These are phyloP conservation scores for Macquaria australasica DNA, from an alignment of 2,113 vertebrate species.

Conservation along the genomic window DNA sequence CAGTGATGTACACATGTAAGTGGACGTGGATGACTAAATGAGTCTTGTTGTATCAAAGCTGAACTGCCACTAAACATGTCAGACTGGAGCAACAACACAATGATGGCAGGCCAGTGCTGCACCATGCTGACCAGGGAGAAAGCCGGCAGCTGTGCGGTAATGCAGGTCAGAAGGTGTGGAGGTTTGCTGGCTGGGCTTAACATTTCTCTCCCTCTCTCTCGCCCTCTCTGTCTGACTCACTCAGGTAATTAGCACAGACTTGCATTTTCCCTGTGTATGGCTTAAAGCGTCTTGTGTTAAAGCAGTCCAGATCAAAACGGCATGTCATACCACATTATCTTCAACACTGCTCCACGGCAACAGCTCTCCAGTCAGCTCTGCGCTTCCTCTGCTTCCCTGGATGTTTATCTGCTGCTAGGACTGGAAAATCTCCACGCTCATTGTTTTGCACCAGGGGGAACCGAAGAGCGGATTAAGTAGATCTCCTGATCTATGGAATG, in stretches of 20 bases:
- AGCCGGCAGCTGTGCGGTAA: constrained; percentile 5
- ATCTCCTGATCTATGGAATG: constrained; percentile 71
- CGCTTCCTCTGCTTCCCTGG: constrained; percentile 58
- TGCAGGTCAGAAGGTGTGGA: constrained; percentile 67
- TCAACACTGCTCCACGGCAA: constrained; percentile 63
- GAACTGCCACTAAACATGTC: constrained; percentile 58
- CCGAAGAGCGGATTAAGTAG: constrained; percentile 64
- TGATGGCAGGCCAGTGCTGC: constrained; percentile 30
- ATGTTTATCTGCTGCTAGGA: constrained; percentile 78
- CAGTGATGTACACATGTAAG: constrained; percentile 19
- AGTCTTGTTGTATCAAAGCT: constrained; percentile 65
- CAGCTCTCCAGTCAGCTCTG: constrained; percentile 61
- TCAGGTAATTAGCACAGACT: constrained; percentile 74
- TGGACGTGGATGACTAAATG: constrained; percentile 43
- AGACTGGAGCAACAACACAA: constrained; percentile 51
- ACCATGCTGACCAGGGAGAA: constrained; percentile 29
- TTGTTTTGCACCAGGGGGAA: constrained; percentile 64
- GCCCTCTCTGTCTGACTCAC: constrained; percentile 44
- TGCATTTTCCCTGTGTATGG: constrained; percentile 73
- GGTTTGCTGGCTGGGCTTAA: constrained; percentile 61
- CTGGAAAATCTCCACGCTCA: constrained; percentile 62
- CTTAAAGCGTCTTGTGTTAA: constrained; percentile 72
- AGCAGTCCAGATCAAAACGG: constrained; percentile 77
- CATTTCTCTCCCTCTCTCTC: constrained; percentile 11
- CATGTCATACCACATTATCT: constrained; percentile 73